Conservation (phyloP, 2,888 invertebrate species). For the Temnothorax unifasciatus region DNA sequence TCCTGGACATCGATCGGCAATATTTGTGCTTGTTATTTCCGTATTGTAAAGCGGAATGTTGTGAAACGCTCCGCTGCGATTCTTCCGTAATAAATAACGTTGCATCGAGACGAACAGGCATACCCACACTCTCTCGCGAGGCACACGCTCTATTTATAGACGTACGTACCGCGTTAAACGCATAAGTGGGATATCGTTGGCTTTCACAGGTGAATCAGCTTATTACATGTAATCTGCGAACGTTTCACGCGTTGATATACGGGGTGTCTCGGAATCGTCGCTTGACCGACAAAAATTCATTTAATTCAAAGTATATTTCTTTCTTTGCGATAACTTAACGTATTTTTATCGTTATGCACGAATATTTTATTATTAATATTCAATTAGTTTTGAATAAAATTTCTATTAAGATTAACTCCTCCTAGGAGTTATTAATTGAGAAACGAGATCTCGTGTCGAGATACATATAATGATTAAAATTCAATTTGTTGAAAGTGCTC, state of each 20-base stretch:
- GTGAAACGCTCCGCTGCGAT: not conserved
- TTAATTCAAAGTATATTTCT: not conserved
- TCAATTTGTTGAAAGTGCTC: slow-evolving; percentile 9
- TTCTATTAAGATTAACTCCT: not conserved
- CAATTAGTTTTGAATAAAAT: slow-evolving; percentile 1
- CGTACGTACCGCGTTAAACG: slow-evolving; percentile 39
- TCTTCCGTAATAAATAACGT: slow-evolving; percentile 33
- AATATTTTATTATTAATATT: not conserved
- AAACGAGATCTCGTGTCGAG: not conserved
- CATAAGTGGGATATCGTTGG: slow-evolving; percentile 68
- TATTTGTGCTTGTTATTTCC: not conserved
- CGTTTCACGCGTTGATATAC: slow-evolving; percentile 43
- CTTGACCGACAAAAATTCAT: not conserved
- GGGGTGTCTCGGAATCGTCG: slow-evolving; percentile 3
- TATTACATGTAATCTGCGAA: slow-evolving; percentile 60
- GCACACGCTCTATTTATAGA: slow-evolving; percentile 67
- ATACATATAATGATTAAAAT: not conserved
- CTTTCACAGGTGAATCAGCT: slow-evolving; percentile 71
- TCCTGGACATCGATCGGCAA: not conserved
- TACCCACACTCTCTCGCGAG: slow-evolving; percentile 40
- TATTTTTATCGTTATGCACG: not conserved
- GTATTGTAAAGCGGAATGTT: not conserved
- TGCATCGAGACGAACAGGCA: slow-evolving; percentile 3
- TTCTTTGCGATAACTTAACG: not conserved
- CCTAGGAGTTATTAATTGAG: not conserved